Evolutionary conservation across 2,888 invertebrate genomes (phyloP).

Genomic region (Drosophila kokeensis): DNA sequence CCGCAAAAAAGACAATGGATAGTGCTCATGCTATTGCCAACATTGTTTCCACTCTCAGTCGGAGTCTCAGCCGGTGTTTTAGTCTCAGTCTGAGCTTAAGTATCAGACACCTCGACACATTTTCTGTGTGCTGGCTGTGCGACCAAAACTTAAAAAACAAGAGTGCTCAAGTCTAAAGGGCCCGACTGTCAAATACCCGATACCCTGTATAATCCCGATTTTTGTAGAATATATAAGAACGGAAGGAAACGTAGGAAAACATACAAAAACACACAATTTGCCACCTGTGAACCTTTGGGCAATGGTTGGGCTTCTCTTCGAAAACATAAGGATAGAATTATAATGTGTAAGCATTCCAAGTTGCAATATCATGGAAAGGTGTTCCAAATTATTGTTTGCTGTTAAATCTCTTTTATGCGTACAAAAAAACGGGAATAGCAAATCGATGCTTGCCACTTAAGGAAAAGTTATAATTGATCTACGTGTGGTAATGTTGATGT

Average conservation of each 20-base stretch:
- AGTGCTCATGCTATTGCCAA: slow-evolving; percentile 27
- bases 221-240: neutral
- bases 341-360: neutral
- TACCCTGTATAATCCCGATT: neutral
- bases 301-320: neutral
- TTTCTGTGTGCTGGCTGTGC: slow-evolving; percentile 21
- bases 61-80: slow-evolving; percentile 3
- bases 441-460: neutral
- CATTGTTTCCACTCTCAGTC: slow-evolving; percentile 32
- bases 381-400: neutral
- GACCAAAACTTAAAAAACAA: slow-evolving; percentile 26
- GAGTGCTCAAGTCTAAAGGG: neutral
- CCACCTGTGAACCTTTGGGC: neutral
- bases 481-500: neutral
- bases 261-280: neutral
- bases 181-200: neutral
- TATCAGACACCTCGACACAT: slow-evolving; percentile 50
- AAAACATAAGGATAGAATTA: neutral
- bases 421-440: neutral
- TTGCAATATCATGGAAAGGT: neutral
- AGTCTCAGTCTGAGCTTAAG: slow-evolving; percentile 16
- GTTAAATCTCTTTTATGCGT: neutral
- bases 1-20: slow-evolving; percentile 66
- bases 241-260: neutral
- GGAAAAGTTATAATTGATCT: neutral